phyloP scores from a whole-genome alignment of 2,113 vertebrate species.

The Lynx canadensis region DNA sequence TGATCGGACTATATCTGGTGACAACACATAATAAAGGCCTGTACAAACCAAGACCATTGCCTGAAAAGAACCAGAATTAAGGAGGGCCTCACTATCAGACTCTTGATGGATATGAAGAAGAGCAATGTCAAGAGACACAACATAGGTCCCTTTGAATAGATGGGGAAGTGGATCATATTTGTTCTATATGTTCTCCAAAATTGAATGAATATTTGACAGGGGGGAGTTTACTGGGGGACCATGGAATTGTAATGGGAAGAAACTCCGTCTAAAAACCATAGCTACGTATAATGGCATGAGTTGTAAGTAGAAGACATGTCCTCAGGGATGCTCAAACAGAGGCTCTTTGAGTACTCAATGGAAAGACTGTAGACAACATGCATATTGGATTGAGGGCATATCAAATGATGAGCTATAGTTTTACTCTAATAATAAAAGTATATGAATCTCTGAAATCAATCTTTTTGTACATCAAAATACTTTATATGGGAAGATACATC shows the following conservation, averaged over 20 bases:
- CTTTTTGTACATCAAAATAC: constrained; percentile 49
- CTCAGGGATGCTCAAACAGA: fast-evolving
- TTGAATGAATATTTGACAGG: too few species aligned
- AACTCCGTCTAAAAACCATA: fast-evolving
- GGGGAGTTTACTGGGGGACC: background rate
- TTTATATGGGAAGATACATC: background rate
- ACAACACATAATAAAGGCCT: fast-evolving
- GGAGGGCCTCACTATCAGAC: too few species aligned
- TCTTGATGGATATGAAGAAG: fast-evolving
- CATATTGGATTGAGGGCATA: too few species aligned
- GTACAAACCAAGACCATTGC: background rate
- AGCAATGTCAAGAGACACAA: background rate
- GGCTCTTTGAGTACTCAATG: too few species aligned
- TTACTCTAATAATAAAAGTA: background rate
- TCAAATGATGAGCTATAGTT: background rate
- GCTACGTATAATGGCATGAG: fast-evolving
- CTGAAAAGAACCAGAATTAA: background rate
- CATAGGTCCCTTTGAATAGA: fast-evolving
- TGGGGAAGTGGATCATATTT: background rate
- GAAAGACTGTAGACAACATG: background rate
- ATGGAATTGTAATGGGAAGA: background rate
- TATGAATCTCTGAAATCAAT: background rate
- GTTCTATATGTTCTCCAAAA: background rate
- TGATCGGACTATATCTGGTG: background rate
- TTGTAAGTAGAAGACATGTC: background rate